phyloP scores from a whole-genome alignment of 2,888 invertebrate genomes.

The Stenurella melanura region DNA sequence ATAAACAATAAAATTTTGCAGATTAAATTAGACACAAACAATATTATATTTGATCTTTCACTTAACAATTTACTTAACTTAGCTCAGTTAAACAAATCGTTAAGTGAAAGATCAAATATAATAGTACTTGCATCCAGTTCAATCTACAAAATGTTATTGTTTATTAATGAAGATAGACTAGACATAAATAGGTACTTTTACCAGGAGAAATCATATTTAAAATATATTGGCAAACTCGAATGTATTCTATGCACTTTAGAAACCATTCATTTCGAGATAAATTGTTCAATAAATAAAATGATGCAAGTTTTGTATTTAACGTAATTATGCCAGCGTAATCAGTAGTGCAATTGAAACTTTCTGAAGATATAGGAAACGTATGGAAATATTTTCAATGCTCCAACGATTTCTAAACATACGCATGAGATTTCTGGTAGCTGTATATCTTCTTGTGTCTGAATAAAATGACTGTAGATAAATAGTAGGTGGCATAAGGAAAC shows the following conservation, averaged over 20 bases:
- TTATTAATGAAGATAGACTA: too few relatives aligned
- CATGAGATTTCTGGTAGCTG: background rate
- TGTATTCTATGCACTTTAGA: slow-evolving; percentile 11
- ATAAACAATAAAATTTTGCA: too few relatives aligned
- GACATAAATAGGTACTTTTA: too few relatives aligned
- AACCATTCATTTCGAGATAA: background rate
- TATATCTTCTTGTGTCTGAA: background rate
- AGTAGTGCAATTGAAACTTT: background rate
- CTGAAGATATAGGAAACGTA: slow-evolving; percentile 27
- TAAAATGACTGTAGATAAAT: background rate
- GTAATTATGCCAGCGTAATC: slow-evolving; percentile 1
- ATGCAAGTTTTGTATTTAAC: background rate
- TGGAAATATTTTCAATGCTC: background rate
- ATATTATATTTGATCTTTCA: too few relatives aligned
- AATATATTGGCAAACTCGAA: background rate
- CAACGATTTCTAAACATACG: slow-evolving; percentile 14
- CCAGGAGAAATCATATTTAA: too few relatives aligned
- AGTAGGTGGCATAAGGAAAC: background rate
- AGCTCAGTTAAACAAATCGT: too few relatives aligned
- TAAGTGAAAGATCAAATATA: too few relatives aligned
- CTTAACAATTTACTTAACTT: too few relatives aligned
- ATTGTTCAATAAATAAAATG: slow-evolving; percentile 9
- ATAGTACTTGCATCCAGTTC: too few relatives aligned
- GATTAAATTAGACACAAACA: too few relatives aligned
- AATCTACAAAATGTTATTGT: too few relatives aligned